Conservation (phyloP, 1,140 invertebrate species). For the Zaprionus nigranus region DNA sequence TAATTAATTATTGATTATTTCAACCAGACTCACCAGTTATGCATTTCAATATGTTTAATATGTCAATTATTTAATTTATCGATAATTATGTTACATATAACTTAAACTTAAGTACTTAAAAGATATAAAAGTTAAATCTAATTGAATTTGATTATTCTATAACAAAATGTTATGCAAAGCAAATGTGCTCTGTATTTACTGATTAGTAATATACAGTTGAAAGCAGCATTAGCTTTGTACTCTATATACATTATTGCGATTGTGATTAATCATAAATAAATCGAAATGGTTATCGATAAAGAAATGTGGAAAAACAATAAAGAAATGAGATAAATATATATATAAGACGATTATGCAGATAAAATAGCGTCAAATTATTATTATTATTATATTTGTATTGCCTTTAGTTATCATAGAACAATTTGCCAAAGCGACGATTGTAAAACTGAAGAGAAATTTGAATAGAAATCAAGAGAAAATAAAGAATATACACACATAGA, state of each 20-base stretch:
- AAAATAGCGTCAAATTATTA: constrained; percentile 48
- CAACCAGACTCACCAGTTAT: too few species aligned
- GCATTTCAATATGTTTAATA: not conserved
- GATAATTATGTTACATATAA: not conserved
- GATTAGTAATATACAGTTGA: not conserved
- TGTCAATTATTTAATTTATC: too few species aligned
- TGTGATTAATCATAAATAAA: not conserved
- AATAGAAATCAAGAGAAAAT: not conserved
- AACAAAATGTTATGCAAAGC: not conserved
- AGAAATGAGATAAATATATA: constrained; percentile 13
- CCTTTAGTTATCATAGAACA: constrained; percentile 12
- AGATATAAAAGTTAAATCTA: not conserved
- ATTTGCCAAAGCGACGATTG: constrained; percentile 16
- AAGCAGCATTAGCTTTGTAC: not conserved
- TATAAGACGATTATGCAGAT: constrained; percentile 17
- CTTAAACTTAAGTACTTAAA: not conserved
- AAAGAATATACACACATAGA: not conserved
- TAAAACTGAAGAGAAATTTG: not conserved
- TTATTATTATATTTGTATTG: constrained; percentile 9
- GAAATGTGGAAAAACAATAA: not conserved
- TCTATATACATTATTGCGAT: not conserved
- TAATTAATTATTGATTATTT: too few species aligned
- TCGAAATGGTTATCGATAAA: not conserved
- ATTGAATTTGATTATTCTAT: not conserved
- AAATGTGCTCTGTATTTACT: not conserved